A percentile compares a stretch with the other conserved stretches of the same genome.
Evolutionary conservation across 2,888 invertebrate genomes (phyloP).

Genomic region (Nomada ferruginata): DNA sequence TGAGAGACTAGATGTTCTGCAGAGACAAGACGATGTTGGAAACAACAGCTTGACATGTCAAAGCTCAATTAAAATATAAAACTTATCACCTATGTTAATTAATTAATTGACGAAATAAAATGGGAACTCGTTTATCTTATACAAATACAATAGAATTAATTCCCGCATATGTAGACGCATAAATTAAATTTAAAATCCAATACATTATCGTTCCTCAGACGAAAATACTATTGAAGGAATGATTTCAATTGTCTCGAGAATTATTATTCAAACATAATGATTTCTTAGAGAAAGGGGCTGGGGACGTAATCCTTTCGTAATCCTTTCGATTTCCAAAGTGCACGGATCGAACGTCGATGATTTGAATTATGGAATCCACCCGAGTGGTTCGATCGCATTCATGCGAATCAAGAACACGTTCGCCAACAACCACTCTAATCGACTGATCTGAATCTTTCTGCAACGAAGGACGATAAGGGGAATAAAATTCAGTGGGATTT

Average conservation of each 20-base stretch:
- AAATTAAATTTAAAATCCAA: too few species aligned
- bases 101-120: neutral
- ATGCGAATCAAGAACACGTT: conserved; percentile 57
- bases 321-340: too few species aligned
- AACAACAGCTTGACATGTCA: neutral
- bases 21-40: neutral
- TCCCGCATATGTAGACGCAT: too few species aligned
- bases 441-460: conserved; percentile 35
- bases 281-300: too few species aligned
- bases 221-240: too few species aligned
- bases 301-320: too few species aligned
- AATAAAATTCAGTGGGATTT: conserved; percentile 48
- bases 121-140: too few species aligned
- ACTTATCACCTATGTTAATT: neutral
- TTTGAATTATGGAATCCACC: conserved; percentile 63
- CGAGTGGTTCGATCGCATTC: conserved; percentile 64
- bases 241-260: too few species aligned
- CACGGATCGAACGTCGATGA: conserved; percentile 52
- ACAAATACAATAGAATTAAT: too few species aligned
- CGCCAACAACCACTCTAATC: conserved; percentile 29
- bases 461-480: conserved; percentile 30
- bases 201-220: too few species aligned
- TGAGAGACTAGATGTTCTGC: neutral
- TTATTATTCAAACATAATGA: too few species aligned
- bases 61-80: neutral